Evolutionary conservation across 2,797 vertebrate genomes (phyloP).

Genomic region (Paratrypauchen microcephalus): DNA sequence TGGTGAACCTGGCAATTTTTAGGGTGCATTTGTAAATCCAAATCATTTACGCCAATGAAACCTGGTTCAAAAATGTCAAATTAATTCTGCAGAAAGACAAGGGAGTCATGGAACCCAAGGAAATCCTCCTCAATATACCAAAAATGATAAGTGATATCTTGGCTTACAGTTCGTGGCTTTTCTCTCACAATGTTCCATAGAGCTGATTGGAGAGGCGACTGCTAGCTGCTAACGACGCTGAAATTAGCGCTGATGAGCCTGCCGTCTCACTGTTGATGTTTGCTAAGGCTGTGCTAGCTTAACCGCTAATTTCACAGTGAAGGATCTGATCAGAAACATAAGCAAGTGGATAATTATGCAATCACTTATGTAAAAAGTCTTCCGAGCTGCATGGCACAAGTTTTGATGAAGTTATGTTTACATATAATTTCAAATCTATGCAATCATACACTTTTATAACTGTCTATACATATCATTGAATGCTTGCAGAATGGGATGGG

Average conservation of each 20-base stretch:
- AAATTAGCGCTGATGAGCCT: slow-evolving; percentile 41
- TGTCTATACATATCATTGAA: not conserved
- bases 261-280: slow-evolving; percentile 36
- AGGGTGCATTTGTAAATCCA: too few relatives aligned
- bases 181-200: not conserved
- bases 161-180: not conserved
- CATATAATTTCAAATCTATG: slow-evolving; percentile 6
- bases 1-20: too few relatives aligned
- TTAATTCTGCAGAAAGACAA: too few relatives aligned
- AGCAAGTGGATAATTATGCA: slow-evolving; percentile 26
- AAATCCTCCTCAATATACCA: not conserved
- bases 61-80: too few relatives aligned
- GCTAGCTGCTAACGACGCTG: slow-evolving; percentile 15
- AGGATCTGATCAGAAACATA: slow-evolving; percentile 18
- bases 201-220: slow-evolving; percentile 38
- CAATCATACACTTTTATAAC: slow-evolving; percentile 4
- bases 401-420: slow-evolving; percentile 2
- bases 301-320: slow-evolving; percentile 10
- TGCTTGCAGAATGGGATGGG: not conserved
- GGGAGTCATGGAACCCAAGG: too few relatives aligned
- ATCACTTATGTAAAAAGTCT: slow-evolving; percentile 16
- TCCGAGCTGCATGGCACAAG: not conserved
- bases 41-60: too few relatives aligned
- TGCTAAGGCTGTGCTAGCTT: slow-evolving; percentile 21
- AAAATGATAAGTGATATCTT: not conserved